Evolutionary conservation across 2,113 vertebrate genomes (phyloP).

Genomic region (Myiozetetes cayanensis): DNA sequence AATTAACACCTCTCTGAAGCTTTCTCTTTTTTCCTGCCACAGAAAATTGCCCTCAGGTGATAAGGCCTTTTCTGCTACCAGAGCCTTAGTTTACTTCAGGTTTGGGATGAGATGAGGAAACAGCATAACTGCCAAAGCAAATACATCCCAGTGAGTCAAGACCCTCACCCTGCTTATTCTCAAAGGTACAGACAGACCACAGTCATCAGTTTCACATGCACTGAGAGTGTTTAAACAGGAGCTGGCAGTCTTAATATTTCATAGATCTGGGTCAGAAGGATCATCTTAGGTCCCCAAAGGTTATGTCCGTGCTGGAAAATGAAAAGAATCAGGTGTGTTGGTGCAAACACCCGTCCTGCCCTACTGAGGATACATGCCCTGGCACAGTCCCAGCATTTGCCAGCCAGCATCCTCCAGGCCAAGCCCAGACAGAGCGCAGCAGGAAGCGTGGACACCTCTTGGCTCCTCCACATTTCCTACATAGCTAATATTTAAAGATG

Average conservation of each 20-base stretch:
- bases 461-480: neutral
- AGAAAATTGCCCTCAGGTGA: neutral
- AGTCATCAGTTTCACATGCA: neutral
- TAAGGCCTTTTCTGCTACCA: neutral
- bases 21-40: neutral
- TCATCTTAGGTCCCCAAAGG: neutral
- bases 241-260: neutral
- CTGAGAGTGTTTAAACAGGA: neutral
- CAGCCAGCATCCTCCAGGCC: neutral
- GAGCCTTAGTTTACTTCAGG: neutral
- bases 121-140: neutral
- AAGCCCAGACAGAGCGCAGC: neutral
- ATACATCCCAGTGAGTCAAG: neutral
- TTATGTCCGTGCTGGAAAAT: neutral
- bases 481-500: neutral
- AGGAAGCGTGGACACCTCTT: neutral
- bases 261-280: neutral
- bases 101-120: neutral
- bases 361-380: accelerated
- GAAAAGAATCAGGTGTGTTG: neutral
- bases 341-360: neutral
- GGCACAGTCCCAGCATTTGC: neutral
- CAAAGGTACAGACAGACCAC: neutral
- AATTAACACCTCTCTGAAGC: neutral
- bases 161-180: neutral